These are phyloP conservation scores for Cariama cristata DNA, from an alignment of 2,113 vertebrate genomes.

Conservation along the genomic window DNA sequence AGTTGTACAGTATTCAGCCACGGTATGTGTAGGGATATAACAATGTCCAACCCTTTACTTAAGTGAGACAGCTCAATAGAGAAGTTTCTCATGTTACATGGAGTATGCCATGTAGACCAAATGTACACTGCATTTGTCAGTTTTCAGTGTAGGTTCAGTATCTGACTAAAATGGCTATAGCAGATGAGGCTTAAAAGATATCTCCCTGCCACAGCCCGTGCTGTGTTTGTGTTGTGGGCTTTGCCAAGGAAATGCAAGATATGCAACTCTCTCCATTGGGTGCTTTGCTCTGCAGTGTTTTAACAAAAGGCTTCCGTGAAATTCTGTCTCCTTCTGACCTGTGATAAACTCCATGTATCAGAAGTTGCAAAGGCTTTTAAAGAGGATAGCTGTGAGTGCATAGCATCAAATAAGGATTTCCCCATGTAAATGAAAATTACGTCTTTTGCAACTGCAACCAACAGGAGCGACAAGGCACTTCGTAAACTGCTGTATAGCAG, in stretches of 20 bases:
- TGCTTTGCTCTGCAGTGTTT: not conserved
- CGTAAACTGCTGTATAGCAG: not conserved
- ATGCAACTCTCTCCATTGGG: fast-evolving
- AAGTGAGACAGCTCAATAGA: not conserved
- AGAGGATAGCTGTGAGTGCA: not conserved
- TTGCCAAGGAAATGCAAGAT: not conserved
- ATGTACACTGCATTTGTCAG: fast-evolving
- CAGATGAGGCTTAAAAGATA: not conserved
- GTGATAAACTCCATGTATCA: not conserved
- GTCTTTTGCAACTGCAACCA: not conserved
- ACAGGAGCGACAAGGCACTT: not conserved
- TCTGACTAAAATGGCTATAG: not conserved
- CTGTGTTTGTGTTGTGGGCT: not conserved
- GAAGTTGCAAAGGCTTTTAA: not conserved
- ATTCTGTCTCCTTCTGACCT: not conserved
- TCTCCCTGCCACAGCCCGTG: not conserved
- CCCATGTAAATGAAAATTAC: not conserved
- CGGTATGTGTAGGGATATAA: fast-evolving
- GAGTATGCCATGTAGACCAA: not conserved
- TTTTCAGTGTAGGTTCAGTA: not conserved
- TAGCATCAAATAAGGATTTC: not conserved
- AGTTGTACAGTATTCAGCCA: not conserved
- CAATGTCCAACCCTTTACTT: not conserved
- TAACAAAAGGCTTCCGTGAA: not conserved
- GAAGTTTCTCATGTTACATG: not conserved